Evolutionary conservation across 2,797 vertebrate species (phyloP).

Genomic region (Gobio occitaniae): DNA sequence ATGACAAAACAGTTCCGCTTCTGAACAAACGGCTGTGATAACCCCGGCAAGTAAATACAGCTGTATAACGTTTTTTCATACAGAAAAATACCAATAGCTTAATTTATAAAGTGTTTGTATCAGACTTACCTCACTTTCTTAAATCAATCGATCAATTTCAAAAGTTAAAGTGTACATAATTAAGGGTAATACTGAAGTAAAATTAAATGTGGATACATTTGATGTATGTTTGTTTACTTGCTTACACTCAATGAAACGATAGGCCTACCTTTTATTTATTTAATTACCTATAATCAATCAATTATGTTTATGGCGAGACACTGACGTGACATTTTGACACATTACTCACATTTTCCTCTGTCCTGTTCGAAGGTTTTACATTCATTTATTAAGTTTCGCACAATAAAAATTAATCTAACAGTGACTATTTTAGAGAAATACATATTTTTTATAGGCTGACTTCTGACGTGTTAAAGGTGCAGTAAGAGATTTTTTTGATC

Average conservation of each 20-base stretch:
- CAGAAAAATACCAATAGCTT: neutral
- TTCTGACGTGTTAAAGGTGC: neutral
- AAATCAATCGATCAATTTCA: neutral
- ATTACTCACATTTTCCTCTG: neutral
- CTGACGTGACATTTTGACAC: neutral
- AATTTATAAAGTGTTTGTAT: neutral
- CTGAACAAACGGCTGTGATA: neutral
- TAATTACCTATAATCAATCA: neutral
- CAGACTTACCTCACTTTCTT: neutral
- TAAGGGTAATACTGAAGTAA: neutral
- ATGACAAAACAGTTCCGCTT: conserved; percentile 28
- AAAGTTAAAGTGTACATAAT: neutral
- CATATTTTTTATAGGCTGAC: neutral
- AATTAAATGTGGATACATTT: neutral
- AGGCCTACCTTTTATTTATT: no score
- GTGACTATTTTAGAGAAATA: neutral
- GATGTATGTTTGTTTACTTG: neutral
- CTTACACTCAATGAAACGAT: no score
- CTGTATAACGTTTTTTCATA: neutral
- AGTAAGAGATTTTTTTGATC: no score
- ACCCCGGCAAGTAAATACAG: neutral
- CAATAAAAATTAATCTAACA: neutral
- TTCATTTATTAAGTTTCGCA: neutral
- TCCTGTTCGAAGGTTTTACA: neutral
- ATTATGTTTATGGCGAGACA: neutral